A percentile compares a stretch with the other conserved stretches of the same genome.
Conservation (phyloP, 2,888 invertebrate genomes). For the Phortica magna region DNA sequence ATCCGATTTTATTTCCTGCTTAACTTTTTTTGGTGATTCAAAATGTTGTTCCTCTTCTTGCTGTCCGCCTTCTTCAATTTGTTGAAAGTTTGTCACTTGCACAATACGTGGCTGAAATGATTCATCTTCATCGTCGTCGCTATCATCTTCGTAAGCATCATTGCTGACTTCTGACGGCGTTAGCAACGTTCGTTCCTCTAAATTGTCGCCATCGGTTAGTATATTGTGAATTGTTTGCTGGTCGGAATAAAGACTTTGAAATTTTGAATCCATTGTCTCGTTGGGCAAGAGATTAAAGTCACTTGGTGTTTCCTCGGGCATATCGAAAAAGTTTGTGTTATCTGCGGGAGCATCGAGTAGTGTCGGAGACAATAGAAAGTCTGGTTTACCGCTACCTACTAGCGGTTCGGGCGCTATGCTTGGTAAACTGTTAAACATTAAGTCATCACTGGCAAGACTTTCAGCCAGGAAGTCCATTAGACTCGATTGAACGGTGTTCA, state of each 20-base stretch:
- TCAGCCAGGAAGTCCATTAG: conserved; percentile 77
- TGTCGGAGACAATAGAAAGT: conserved; percentile 67
- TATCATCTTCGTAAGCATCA: conserved; percentile 50
- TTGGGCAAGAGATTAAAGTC: conserved; percentile 26
- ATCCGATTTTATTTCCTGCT: conserved; percentile 55
- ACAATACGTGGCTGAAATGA: conserved; percentile 75
- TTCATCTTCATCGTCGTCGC: conserved; percentile 47
- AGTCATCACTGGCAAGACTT: conserved; percentile 71
- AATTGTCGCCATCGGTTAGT: not conserved
- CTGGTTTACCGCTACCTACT: conserved; percentile 62
- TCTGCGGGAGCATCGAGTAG: conserved; percentile 63
- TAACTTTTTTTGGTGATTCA: conserved; percentile 43
- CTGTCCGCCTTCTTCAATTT: conserved; percentile 44
- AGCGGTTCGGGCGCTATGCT: conserved; percentile 69
- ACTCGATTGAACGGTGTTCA: conserved; percentile 75
- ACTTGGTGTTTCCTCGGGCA: conserved; percentile 46
- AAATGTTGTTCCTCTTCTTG: conserved; percentile 42
- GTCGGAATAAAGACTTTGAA: conserved; percentile 23
- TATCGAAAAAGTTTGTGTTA: conserved; percentile 59
- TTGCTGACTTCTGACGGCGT: conserved; percentile 35
- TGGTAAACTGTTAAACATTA: conserved; percentile 68
- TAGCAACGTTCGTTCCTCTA: not conserved
- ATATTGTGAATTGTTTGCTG: conserved; percentile 1
- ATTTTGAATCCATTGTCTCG: conserved; percentile 2
- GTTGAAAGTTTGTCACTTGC: conserved; percentile 76